phyloP scores from a whole-genome alignment of 2,113 vertebrate species.

The Cyanoramphus novaezelandiae region DNA sequence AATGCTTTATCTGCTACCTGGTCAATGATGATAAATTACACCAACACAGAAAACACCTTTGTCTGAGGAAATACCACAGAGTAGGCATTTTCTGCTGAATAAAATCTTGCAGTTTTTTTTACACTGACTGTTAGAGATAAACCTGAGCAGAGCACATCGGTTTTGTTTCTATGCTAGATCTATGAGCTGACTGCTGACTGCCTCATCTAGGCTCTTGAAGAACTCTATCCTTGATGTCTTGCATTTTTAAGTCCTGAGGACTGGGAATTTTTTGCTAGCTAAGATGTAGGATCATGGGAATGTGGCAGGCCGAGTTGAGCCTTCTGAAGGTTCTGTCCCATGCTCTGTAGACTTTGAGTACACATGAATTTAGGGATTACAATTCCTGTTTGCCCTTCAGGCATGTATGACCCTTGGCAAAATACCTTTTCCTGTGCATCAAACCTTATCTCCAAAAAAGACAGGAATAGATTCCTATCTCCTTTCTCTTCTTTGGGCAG shows the following conservation, averaged over 20 bases:
- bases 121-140: neutral
- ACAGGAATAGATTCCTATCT: neutral
- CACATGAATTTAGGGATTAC: neutral
- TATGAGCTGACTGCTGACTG: neutral
- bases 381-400: neutral
- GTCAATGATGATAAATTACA: neutral
- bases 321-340: neutral
- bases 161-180: neutral
- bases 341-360: neutral
- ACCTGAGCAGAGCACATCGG: rapidly evolving
- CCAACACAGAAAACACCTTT: neutral
- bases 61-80: neutral
- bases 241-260: neutral
- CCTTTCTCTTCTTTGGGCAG: neutral
- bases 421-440: neutral
- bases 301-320: neutral
- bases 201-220: neutral
- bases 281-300: neutral
- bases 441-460: neutral
- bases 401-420: neutral
- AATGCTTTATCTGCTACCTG: neutral
- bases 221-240: neutral
- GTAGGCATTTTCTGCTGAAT: neutral
- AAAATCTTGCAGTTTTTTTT: neutral
- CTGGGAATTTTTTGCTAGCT: neutral